Percentiles rank a stretch among this genome's conserved stretches.
phyloP scores from a whole-genome alignment of 1,140 invertebrate species.

The Macrobrachium rosenbergii region DNA sequence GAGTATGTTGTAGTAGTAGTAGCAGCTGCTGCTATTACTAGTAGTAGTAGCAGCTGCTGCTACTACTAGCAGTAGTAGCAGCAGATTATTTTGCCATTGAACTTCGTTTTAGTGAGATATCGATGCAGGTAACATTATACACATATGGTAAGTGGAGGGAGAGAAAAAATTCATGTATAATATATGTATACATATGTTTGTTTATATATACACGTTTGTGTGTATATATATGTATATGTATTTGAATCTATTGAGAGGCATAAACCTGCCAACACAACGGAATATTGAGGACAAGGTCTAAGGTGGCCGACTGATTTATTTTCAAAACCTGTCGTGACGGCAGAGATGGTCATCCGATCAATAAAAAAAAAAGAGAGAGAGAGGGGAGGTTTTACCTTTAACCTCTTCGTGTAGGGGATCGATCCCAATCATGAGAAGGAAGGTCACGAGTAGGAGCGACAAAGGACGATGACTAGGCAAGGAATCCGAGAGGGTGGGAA shows the following conservation, averaged over 20 bases:
- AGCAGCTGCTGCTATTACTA: too few relatives aligned
- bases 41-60: not conserved
- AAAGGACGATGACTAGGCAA: too few relatives aligned
- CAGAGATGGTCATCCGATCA: too few relatives aligned
- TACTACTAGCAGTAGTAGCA: not conserved
- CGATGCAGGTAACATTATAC: not conserved
- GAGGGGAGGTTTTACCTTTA: too few relatives aligned
- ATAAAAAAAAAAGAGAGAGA: too few relatives aligned
- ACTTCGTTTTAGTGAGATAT: not conserved
- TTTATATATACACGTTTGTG: not conserved
- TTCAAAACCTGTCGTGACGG: not conserved
- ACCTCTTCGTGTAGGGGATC: too few relatives aligned
- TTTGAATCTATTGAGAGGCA: not conserved
- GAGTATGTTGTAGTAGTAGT: not conserved
- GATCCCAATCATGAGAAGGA: too few relatives aligned
- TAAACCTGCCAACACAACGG: not conserved
- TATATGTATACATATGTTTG: too few relatives aligned
- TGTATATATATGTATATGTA: slow-evolving; percentile 14
- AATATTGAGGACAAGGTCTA: not conserved
- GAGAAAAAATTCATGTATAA: too few relatives aligned
- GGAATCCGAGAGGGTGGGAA: too few relatives aligned
- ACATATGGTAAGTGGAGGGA: too few relatives aligned
- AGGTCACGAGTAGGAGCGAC: too few relatives aligned
- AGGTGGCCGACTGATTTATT: not conserved
- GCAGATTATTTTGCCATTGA: not conserved